phyloP scores from a whole-genome alignment of 2,113 vertebrate genomes.

The Melanocharis versteri region DNA sequence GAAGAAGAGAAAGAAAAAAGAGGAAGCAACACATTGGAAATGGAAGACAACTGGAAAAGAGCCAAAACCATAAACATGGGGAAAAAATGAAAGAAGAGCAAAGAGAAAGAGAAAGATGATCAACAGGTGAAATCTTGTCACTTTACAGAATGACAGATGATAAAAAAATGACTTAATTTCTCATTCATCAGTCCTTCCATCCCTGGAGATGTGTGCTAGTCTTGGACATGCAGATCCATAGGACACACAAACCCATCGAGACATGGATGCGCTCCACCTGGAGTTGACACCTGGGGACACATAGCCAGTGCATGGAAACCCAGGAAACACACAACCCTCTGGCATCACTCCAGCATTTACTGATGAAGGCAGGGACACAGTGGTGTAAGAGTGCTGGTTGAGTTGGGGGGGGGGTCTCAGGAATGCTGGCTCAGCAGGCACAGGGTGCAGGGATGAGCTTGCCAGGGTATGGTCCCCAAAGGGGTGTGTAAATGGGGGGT shows the following conservation, averaged over 20 bases:
- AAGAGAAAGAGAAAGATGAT: neutral
- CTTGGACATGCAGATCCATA: neutral
- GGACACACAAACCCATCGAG: neutral
- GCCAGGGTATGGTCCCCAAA: neutral
- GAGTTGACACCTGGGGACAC: neutral
- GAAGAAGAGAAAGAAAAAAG: conserved; percentile 67
- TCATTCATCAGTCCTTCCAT: neutral
- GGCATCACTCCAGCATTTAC: neutral
- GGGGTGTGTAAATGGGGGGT: neutral
- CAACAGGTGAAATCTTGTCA: neutral
- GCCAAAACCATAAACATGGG: neutral
- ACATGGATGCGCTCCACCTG: neutral
- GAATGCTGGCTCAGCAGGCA: neutral
- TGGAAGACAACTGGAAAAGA: neutral
- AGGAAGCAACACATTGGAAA: neutral
- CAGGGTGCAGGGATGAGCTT: neutral
- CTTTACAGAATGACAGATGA: neutral
- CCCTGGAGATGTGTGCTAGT: neutral
- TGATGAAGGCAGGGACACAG: neutral
- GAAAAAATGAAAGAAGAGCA: neutral
- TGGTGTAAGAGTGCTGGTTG: neutral
- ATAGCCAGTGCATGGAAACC: neutral
- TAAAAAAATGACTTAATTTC: neutral
- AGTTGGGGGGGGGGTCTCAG: neutral
- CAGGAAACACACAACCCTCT: neutral